Conservation (phyloP, 1,140 invertebrate species). For the Bactericera cockerelli region DNA sequence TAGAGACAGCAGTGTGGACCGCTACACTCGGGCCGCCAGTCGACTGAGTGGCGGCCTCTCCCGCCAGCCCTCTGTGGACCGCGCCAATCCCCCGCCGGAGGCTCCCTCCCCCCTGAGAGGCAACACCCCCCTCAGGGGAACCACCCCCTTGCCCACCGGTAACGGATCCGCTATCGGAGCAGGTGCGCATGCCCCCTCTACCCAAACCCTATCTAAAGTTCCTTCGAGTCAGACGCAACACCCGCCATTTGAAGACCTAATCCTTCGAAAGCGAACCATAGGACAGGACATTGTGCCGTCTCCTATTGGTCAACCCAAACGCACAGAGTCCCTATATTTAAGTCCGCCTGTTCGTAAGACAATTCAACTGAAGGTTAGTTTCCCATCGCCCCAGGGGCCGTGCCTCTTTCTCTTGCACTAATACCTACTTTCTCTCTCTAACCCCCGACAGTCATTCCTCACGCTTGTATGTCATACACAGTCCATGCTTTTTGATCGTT, state of each 20-base stretch:
- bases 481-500: too few species aligned
- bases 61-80: conserved; percentile 59
- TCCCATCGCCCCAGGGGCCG: too few species aligned
- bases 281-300: conserved; percentile 77
- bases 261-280: conserved; percentile 56
- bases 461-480: too few species aligned
- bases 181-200: conserved; percentile 23
- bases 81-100: conserved; percentile 27
- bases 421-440: background rate
- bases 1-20: conserved; percentile 71
- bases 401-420: background rate
- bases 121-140: conserved; percentile 22
- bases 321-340: conserved; percentile 54
- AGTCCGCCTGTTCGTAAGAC: conserved; percentile 19
- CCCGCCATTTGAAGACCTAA: conserved; percentile 62
- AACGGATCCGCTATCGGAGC: conserved; percentile 27
- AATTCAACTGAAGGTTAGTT: conserved; percentile 22
- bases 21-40: conserved; percentile 48
- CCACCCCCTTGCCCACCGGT: conserved; percentile 30
- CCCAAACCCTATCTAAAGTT: background rate
- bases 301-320: conserved; percentile 52
- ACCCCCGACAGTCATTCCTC: background rate
- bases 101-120: conserved; percentile 23
- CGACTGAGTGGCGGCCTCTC: conserved; percentile 37
- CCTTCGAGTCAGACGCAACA: conserved; percentile 18